phyloP scores from a whole-genome alignment of 2,113 vertebrate genomes.

The Poeciliopsis retropinna region DNA sequence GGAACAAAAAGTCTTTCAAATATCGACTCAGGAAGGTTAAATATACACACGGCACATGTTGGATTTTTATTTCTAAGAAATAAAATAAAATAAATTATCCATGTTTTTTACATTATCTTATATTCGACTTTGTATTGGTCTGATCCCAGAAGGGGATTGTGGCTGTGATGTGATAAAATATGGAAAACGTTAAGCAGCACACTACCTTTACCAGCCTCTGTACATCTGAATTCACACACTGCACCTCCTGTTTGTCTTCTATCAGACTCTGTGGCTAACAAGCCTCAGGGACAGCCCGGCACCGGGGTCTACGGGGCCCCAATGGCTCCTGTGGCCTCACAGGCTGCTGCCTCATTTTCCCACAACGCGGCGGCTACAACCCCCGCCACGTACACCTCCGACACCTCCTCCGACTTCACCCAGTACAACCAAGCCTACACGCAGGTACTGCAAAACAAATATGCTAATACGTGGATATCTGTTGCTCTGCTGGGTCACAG shows the following conservation, averaged over 20 bases:
- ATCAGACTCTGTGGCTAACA: conserved; percentile 81
- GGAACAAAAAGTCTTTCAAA: not conserved
- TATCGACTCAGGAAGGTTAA: not conserved
- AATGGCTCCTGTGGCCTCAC: conserved; percentile 80
- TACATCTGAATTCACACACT: not conserved
- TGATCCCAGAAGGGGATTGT: not conserved
- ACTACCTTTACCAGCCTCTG: not conserved
- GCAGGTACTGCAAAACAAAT: conserved; percentile 68
- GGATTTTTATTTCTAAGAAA: not conserved
- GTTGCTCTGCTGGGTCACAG: not conserved
- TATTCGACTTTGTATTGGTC: not conserved
- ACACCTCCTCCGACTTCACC: conserved; percentile 82
- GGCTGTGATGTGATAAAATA: not conserved
- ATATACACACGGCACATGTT: not conserved
- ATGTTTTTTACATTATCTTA: not conserved
- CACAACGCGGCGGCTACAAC: conserved; percentile 61
- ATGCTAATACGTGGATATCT: not conserved
- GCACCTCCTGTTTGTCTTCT: not conserved
- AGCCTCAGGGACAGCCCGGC: conserved; percentile 79
- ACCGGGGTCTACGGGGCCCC: conserved; percentile 73
- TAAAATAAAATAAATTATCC: not conserved
- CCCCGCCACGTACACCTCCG: conserved; percentile 79
- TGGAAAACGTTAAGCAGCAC: not conserved
- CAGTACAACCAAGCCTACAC: conserved; percentile 85
- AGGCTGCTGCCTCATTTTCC: conserved; percentile 72